Conservation (phyloP, 2,797 vertebrate species). For the Salarias fasciatus region DNA sequence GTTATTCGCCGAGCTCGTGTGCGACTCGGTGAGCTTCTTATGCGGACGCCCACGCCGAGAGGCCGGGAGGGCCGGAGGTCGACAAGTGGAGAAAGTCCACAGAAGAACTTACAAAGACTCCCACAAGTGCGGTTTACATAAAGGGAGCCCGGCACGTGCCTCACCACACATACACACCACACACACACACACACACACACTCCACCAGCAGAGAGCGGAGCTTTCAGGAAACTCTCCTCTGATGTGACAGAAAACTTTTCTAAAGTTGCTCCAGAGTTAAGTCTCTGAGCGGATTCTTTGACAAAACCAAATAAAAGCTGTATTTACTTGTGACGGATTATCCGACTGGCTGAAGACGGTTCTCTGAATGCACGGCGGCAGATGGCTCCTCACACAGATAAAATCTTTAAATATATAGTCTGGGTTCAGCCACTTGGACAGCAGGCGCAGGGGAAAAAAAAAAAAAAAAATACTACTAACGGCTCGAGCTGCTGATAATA, state of each 20-base stretch:
- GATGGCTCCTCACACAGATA: slow-evolving; percentile 46
- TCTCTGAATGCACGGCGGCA: slow-evolving; percentile 32
- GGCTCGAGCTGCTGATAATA: slow-evolving; percentile 11
- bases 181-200: too few relatives aligned
- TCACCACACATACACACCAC: neutral
- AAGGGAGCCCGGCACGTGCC: slow-evolving; percentile 39
- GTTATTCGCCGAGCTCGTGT: slow-evolving; percentile 1
- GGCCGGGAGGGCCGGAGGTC: slow-evolving; percentile 35
- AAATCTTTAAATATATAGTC: slow-evolving; percentile 33
- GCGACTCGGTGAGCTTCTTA: slow-evolving; percentile 28
- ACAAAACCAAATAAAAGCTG: too few relatives aligned
- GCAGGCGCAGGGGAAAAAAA: neutral
- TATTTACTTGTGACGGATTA: too few relatives aligned
- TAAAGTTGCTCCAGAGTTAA: too few relatives aligned
- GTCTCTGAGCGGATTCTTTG: too few relatives aligned
- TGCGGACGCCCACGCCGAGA: slow-evolving; percentile 42
- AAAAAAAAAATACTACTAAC: slow-evolving; percentile 26
- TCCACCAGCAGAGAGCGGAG: too few relatives aligned
- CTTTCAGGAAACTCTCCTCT: too few relatives aligned
- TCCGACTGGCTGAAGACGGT: too few relatives aligned
- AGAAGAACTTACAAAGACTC: slow-evolving; percentile 25
- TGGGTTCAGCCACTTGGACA: slow-evolving; percentile 8
- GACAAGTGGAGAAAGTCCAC: slow-evolving; percentile 47
- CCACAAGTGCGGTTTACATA: slow-evolving; percentile 51
- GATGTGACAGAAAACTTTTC: too few relatives aligned